Conservation (phyloP, 2,888 invertebrate genomes). For the Rotaria socialis region DNA sequence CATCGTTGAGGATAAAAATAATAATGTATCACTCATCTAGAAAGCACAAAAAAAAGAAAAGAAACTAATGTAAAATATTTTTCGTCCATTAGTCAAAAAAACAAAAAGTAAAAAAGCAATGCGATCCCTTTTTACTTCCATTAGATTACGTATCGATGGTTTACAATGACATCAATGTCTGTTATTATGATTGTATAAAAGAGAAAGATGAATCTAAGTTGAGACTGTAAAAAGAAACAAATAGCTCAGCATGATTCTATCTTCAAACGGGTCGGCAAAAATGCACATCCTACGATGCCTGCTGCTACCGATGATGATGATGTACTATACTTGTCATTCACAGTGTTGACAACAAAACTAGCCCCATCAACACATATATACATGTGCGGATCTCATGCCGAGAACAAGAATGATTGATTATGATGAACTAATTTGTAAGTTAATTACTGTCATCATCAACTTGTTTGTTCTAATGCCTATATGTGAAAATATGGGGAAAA, state of each 20-base stretch:
- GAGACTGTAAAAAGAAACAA: background rate
- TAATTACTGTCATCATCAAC: background rate
- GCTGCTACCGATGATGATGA: background rate
- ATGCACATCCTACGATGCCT: background rate
- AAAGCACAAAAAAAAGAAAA: background rate
- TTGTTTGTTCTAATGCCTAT: background rate
- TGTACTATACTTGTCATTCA: background rate
- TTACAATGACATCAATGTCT: background rate
- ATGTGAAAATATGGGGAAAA: background rate
- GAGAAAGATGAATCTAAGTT: background rate
- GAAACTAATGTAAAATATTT: too few relatives aligned
- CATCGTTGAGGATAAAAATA: background rate
- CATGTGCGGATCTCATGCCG: background rate
- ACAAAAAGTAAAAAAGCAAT: background rate
- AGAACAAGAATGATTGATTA: conserved; percentile 19
- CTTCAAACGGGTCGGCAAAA: background rate
- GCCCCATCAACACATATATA: background rate
- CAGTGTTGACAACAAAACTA: background rate
- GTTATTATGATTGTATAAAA: background rate
- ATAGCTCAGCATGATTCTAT: background rate
- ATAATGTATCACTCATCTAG: background rate
- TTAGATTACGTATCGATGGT: background rate
- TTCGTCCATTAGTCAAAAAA: too few relatives aligned
- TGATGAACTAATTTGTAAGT: background rate
- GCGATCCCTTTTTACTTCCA: background rate